Evolutionary conservation across 2,113 vertebrate genomes (phyloP).

Genomic region (Speoplatyrhinus poulsoni): DNA sequence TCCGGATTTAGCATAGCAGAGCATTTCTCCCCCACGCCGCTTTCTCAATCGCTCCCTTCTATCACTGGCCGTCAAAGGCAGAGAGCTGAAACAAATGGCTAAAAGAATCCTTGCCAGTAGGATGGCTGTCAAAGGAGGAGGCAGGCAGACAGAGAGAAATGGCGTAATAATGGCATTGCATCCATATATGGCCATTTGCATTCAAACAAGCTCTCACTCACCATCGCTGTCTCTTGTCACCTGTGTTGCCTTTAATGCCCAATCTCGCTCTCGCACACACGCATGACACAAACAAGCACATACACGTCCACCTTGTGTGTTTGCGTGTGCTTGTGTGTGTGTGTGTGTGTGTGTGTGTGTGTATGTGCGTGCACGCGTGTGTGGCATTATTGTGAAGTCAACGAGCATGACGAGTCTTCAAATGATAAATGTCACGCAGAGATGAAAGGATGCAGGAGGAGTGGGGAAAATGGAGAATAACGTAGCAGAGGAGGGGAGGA

Average conservation of each 20-base stretch:
- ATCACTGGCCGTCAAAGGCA: conserved; percentile 29
- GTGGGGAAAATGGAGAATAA: not conserved
- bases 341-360: not conserved
- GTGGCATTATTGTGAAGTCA: conserved; percentile 40
- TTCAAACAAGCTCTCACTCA: conserved; percentile 53
- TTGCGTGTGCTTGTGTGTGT: not conserved
- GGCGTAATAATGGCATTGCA: conserved; percentile 42
- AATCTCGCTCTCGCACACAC: not conserved
- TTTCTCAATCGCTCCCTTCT: not conserved
- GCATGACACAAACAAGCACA: conserved; percentile 3
- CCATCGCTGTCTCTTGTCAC: conserved; percentile 52
- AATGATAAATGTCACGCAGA: conserved; percentile 69
- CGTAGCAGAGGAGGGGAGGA: not conserved
- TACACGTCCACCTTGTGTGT: not conserved
- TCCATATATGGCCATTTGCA: conserved; percentile 59
- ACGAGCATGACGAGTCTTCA: conserved; percentile 39
- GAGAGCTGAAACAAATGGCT: conserved; percentile 39
- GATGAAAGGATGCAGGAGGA: conserved; percentile 20
- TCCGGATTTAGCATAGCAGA: conserved; percentile 32
- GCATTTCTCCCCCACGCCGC: conserved; percentile 12
- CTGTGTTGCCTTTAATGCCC: conserved; percentile 39
- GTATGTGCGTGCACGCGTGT: conserved; percentile 31
- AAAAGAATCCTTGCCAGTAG: conserved; percentile 35
- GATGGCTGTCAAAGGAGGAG: conserved; percentile 40
- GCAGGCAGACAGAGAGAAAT: conserved; percentile 28